Evolutionary conservation across 2,888 invertebrate species (phyloP).

Genomic region (Dendrolimus houi): DNA sequence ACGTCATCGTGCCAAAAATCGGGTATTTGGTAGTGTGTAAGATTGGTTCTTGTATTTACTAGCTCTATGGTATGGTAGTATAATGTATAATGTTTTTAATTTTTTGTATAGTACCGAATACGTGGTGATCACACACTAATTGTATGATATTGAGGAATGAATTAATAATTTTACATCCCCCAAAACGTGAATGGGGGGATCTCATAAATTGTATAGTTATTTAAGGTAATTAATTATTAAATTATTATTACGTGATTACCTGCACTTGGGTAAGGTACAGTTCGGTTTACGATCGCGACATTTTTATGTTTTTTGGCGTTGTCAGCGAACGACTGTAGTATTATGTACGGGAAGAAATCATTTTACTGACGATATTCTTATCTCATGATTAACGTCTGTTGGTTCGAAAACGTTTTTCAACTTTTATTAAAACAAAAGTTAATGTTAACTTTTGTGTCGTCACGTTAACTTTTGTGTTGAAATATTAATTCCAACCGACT

Average conservation of each 20-base stretch:
- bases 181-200: slow-evolving; percentile 20
- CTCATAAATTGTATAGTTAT: slow-evolving; percentile 62
- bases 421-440: too few species aligned
- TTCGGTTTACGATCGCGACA: slow-evolving; percentile 11
- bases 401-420: too few species aligned
- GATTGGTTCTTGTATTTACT: slow-evolving; percentile 68
- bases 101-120: slow-evolving; percentile 68
- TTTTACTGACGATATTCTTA: neutral
- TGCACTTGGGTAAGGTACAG: slow-evolving; percentile 17
- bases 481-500: too few species aligned
- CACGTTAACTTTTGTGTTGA: too few species aligned
- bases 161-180: slow-evolving; percentile 51
- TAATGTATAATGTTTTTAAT: slow-evolving; percentile 72
- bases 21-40: slow-evolving; percentile 61
- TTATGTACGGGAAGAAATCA: neutral
- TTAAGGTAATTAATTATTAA: slow-evolving; percentile 55
- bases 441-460: too few species aligned
- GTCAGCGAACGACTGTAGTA: neutral
- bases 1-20: slow-evolving; percentile 39
- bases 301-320: slow-evolving; percentile 6
- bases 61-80: slow-evolving; percentile 68
- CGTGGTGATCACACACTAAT: slow-evolving; percentile 45
- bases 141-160: slow-evolving; percentile 56
- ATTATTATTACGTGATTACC: slow-evolving; percentile 27
- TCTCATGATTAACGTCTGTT: too few species aligned